Evolutionary conservation across 2,797 vertebrate species (phyloP), one percentile per base, ranked within the genome.

Genomic region (Pitangus sulphuratus): DNA sequence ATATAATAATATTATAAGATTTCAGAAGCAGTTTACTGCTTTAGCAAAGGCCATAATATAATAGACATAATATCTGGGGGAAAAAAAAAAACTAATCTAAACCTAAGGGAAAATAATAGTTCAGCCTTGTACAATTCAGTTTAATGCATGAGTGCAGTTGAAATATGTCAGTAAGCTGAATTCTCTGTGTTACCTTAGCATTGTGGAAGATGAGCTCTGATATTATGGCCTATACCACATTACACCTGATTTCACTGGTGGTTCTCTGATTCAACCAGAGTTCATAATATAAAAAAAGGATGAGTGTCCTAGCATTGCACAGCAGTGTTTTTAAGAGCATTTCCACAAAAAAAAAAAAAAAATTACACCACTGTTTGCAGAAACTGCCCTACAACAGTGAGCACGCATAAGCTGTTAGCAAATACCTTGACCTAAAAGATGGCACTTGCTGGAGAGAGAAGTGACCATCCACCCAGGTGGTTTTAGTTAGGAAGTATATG

Each of bases 1-100:
- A 11, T 21, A n/a, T 76, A 64, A 54, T 20, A 69, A 53, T 50
- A 77, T 48, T 66, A 45, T 1, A 93, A 90, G 30, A 87, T 96
- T 95, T 91, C 94, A 96, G 81, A 90, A 83, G 44, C 61, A 87
- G 44, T 93, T 87, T 78, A 51, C 31, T 79, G 16, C 5, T 60
- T 2, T 53, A 72, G 10, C 28, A 35, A 54, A 26, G 16, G n/a
- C n/a, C 8, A 31, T 81, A 76, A 70, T 51, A 13, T 8, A 70
- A 50, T 7, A 92, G 39, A 56, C 2, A 20, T 65, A 86, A 30
- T 51, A 56, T 16, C 22, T 45, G 37, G 40, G 40, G 15, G 40
- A 71, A 50, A 76, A 61, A 26, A 26, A 26, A 35, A 30, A 2
- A 3, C 4, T 82, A 48, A 12, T 66, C 42, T 85, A 92, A 93